A percentile compares a stretch with the other conserved stretches of the same genome.
phyloP scores from a whole-genome alignment of 2,888 invertebrate species.

The Eulithis prunata region DNA sequence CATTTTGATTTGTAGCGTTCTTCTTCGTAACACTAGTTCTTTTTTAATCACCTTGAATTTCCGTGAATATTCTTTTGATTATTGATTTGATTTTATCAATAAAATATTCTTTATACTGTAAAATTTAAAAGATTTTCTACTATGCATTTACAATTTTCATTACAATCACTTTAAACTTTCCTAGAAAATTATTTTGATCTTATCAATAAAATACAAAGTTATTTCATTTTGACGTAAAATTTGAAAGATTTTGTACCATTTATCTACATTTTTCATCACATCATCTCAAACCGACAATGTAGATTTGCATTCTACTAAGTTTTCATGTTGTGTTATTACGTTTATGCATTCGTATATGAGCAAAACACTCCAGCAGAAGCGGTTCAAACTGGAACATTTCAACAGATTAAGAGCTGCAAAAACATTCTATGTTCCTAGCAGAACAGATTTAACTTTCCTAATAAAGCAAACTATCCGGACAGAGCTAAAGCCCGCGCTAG shows the following conservation, averaged over 20 bases:
- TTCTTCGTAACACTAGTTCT: not conserved
- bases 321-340: not conserved
- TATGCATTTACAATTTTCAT: too few relatives aligned
- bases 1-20: conserved; percentile 30
- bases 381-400: conserved; percentile 27
- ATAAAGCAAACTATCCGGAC: conserved; percentile 45
- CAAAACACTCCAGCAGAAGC: conserved; percentile 17
- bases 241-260: too few relatives aligned
- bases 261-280: too few relatives aligned
- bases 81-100: too few relatives aligned
- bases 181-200: too few relatives aligned
- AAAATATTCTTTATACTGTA: too few relatives aligned
- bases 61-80: too few relatives aligned
- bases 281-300: too few relatives aligned
- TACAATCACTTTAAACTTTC: too few relatives aligned
- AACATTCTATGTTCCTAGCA: conserved; percentile 39
- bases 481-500: conserved; percentile 50
- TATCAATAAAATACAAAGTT: too few relatives aligned
- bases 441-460: conserved; percentile 46
- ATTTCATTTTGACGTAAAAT: too few relatives aligned
- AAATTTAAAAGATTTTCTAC: too few relatives aligned
- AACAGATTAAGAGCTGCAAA: conserved; percentile 38
- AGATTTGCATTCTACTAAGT: not conserved
- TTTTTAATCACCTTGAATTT: not conserved
- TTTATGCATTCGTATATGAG: conserved; percentile 7